A percentile compares a stretch with the other conserved stretches of the same genome.
These are phyloP conservation scores for Oenanthe melanoleuca DNA, from an alignment of 2,113 vertebrate species.

Conservation along the genomic window DNA sequence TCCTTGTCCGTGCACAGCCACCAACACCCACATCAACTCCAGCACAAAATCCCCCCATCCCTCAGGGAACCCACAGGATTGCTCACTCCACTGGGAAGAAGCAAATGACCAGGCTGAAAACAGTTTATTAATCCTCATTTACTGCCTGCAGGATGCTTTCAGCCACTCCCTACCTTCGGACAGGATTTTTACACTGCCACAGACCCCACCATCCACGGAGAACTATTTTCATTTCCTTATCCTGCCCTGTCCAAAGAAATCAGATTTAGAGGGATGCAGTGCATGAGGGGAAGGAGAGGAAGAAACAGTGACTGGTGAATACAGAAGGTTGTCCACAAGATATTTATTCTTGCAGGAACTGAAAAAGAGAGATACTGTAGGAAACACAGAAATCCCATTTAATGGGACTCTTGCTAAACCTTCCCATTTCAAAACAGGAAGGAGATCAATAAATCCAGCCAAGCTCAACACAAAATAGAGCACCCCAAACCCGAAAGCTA, in stretches of 20 bases:
- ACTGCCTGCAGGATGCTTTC: background rate
- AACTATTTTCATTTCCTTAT: rapidly evolving
- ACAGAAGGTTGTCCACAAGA: rapidly evolving
- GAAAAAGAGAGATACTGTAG: background rate
- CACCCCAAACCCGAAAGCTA: rapidly evolving
- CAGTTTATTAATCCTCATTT: background rate
- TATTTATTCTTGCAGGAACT: background rate
- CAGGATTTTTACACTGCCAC: background rate
- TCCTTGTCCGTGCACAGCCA: too few relatives aligned
- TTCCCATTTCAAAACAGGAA: background rate
- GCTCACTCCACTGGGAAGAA: background rate
- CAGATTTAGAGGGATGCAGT: background rate
- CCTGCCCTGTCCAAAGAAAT: background rate
- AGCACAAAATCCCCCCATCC: background rate
- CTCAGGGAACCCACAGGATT: rapidly evolving
- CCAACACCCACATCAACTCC: background rate
- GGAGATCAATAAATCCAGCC: rapidly evolving
- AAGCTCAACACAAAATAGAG: too few relatives aligned
- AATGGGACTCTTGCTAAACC: background rate
- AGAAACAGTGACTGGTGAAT: rapidly evolving
- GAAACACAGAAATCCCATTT: background rate
- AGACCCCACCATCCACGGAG: rapidly evolving
- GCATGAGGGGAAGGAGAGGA: background rate
- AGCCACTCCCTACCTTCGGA: background rate
- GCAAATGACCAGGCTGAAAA: background rate